Evolutionary conservation across 2,113 vertebrate genomes (phyloP), one percentile per base, ranked within the genome.

Genomic region (Neogale vison): DNA sequence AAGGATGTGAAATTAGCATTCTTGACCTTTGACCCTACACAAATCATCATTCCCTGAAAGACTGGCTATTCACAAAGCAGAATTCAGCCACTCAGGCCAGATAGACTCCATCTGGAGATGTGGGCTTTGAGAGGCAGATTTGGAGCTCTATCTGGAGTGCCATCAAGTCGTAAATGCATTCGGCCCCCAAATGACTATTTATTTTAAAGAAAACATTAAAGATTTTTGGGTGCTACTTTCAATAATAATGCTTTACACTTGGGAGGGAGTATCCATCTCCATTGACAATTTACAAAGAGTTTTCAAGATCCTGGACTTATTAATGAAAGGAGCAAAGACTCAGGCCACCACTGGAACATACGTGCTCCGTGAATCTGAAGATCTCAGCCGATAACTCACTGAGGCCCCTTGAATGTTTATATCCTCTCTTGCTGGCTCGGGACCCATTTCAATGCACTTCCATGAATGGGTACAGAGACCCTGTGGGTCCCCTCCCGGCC

Each of bases 1-100:
- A 93, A 95, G 97, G 88, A 96, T 52, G 47, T 95, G 96, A 96
- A 97, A 98, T 98, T 97, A 96, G 86, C 95, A 97, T 98, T 98
- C 96, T 88, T 97, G 87, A 97, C 93, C 93, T 96, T 93, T 98
- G 95, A 96, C 96, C 79, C 74, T 59, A 74, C 84, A 97, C 95
- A 97, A 98, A 98, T 98, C 97, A 96, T 96, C n/a, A 47, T 93
- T 89, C 34, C 17, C 61, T 76, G 72, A 93, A 97, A 93, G 45
- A 87, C 31, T 55, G 50, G 77, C 86, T 94, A 34, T 59, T 96
- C 71, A 92, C 83, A 80, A 93, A 94, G 72, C 86, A 55, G 63
- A 96, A 96, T 87, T 91, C 47, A 92, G 39, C 50, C 74, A 93
- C 81, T 76, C 42, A 21, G 14, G 34, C 74, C 65, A 59, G 18